phyloP scores from a whole-genome alignment of 2,113 vertebrate genomes.

The Penelope pileata region DNA sequence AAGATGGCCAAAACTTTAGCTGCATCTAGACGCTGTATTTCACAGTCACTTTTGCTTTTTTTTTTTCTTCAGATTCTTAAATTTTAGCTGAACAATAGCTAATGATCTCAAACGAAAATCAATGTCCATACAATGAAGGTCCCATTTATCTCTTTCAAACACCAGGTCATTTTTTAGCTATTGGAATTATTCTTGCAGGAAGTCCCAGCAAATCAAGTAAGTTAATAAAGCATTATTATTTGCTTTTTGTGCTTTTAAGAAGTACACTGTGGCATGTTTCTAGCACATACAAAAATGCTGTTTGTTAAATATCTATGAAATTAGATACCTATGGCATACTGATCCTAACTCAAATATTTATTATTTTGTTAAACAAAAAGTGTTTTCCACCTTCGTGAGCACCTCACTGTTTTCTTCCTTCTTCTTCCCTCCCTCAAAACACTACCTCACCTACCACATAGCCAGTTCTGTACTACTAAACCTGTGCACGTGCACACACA shows the following conservation, averaged over 20 bases:
- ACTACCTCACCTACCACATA: neutral
- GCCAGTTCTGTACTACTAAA: neutral
- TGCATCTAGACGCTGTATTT: neutral
- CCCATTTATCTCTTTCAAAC: neutral
- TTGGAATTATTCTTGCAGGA: neutral
- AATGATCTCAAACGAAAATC: neutral
- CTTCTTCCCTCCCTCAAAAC: neutral
- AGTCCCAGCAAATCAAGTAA: neutral
- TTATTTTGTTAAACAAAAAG: neutral
- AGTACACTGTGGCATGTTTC: neutral
- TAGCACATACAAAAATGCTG: neutral
- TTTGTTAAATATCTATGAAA: neutral
- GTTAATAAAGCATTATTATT: neutral
- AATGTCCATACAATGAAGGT: neutral
- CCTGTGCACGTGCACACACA: accelerated
- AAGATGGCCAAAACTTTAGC: neutral
- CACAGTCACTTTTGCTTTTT: neutral
- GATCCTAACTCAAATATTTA: neutral
- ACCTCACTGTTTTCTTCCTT: neutral
- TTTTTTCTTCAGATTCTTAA: neutral
- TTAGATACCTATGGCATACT: neutral
- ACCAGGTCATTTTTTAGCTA: neutral
- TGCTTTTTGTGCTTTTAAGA: neutral
- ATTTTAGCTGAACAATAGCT: neutral
- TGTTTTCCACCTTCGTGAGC: neutral